phyloP scores from a whole-genome alignment of 1,140 invertebrate species.

The Drosophila chauvacae region DNA sequence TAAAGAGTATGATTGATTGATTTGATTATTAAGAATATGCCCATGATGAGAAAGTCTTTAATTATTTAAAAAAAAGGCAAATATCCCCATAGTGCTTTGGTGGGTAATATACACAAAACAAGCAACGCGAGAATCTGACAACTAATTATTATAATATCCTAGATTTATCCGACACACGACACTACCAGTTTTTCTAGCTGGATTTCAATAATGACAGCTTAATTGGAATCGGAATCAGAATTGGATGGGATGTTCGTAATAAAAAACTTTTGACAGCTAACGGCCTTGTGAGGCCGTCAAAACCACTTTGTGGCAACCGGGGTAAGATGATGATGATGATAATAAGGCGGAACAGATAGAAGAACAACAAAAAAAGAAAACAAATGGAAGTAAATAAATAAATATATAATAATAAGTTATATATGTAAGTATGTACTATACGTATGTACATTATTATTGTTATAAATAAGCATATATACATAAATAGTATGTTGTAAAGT shows the following conservation, averaged over 20 bases:
- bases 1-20: too few species aligned
- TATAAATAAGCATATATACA: too few species aligned
- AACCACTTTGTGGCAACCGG: conserved; percentile 27
- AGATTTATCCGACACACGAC: conserved; percentile 12
- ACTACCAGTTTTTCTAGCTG: conserved; percentile 17
- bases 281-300: conserved; percentile 33
- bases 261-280: conserved; percentile 45
- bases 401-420: not conserved
- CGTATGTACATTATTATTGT: too few species aligned
- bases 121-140: conserved; percentile 5
- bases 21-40: too few species aligned
- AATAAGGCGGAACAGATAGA: not conserved
- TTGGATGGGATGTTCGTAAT: conserved; percentile 15
- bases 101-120: not conserved
- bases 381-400: not conserved
- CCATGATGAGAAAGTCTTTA: not conserved
- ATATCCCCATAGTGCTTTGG: not conserved
- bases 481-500: too few species aligned
- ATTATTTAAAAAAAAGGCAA: not conserved
- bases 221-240: conserved; percentile 35
- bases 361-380: not conserved
- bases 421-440: too few species aligned
- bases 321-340: not conserved
- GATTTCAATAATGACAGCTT: conserved; percentile 39
- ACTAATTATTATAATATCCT: conserved; percentile 32